A percentile compares a stretch with the other conserved stretches of the same genome.
Evolutionary conservation across 2,113 vertebrate genomes (phyloP).

Genomic region (Aspidoscelis tigris): DNA sequence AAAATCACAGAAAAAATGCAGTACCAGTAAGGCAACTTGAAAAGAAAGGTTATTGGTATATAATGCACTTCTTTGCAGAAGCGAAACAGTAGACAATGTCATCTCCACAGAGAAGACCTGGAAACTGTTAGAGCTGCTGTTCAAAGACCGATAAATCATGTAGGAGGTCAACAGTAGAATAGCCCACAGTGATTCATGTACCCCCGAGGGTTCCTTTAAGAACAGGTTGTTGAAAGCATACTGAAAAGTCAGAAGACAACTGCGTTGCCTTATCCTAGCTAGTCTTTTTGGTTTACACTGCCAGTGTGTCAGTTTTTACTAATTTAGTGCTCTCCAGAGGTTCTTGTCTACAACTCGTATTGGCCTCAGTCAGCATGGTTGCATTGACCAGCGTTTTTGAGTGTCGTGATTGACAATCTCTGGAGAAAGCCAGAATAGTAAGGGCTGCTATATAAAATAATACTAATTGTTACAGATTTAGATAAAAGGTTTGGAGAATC

Average conservation of each 20-base stretch:
- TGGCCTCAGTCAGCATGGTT: too few species aligned
- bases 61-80: background rate
- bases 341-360: too few species aligned
- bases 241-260: background rate
- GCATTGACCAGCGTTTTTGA: too few species aligned
- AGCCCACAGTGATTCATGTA: background rate
- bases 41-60: background rate
- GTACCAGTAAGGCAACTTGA: background rate
- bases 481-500: constrained; percentile 2
- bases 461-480: background rate
- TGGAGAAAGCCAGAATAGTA: too few species aligned
- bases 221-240: background rate
- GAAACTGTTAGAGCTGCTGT: background rate
- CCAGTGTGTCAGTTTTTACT: background rate
- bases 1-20: background rate
- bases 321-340: too few species aligned
- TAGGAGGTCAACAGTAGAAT: background rate
- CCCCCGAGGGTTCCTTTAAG: background rate
- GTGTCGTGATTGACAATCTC: too few species aligned
- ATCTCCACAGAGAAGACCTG: background rate
- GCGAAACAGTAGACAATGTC: background rate
- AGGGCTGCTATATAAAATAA: background rate
- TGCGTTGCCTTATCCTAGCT: background rate
- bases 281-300: background rate
- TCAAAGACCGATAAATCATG: background rate